phyloP scores from a whole-genome alignment of 1,140 invertebrate species.

The Periplaneta americana region DNA sequence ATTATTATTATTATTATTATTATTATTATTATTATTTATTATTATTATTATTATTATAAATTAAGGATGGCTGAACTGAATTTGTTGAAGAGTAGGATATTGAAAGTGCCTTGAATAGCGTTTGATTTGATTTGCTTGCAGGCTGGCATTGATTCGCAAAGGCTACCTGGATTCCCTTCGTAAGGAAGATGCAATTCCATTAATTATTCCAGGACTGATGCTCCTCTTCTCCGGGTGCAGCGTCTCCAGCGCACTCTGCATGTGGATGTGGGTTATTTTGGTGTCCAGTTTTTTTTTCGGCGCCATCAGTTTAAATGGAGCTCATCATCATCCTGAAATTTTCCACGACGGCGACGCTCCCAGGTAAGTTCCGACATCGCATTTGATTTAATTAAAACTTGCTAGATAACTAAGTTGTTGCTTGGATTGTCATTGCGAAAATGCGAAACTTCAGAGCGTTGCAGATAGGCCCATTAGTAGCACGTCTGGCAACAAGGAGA shows the following conservation, averaged over 20 bases:
- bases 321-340: too few relatives aligned
- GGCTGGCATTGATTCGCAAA: background rate
- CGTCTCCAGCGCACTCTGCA: slow-evolving; percentile 13
- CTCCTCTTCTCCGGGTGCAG: slow-evolving; percentile 33
- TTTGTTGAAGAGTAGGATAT: background rate
- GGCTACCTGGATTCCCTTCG: background rate
- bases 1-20: too few relatives aligned
- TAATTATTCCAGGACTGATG: slow-evolving; percentile 47
- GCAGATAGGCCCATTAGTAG: too few relatives aligned
- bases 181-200: slow-evolving; percentile 24
- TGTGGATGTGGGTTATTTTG: slow-evolving; percentile 12
- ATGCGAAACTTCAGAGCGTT: too few relatives aligned
- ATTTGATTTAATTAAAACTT: too few relatives aligned
- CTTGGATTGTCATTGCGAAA: too few relatives aligned
- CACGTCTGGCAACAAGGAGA: too few relatives aligned
- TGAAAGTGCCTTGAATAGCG: background rate
- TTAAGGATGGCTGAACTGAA: background rate
- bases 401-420: too few relatives aligned
- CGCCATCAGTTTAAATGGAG: slow-evolving; percentile 25
- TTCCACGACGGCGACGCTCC: too few relatives aligned
- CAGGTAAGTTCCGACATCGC: too few relatives aligned
- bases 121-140: background rate
- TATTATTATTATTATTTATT: too few relatives aligned
- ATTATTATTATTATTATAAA: too few relatives aligned
- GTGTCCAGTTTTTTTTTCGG: slow-evolving; percentile 22